Base-by-base conservation (phyloP, 2,797 vertebrate species). In the Rhadinocentrus ornatus region DNA sequence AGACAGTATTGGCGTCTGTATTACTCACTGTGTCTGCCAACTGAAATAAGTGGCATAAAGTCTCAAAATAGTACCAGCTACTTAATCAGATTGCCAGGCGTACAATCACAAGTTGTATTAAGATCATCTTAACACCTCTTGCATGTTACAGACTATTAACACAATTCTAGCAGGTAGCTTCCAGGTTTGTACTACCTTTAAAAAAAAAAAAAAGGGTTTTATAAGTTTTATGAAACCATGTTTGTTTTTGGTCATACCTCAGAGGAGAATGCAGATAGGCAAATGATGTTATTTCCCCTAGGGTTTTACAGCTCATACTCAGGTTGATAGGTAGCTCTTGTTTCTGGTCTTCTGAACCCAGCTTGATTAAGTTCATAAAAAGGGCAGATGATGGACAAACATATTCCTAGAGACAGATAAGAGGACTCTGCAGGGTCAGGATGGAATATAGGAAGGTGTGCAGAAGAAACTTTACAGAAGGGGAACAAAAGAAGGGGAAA, bases 331-430 rank as follows among this genome's bases (percentile, higher is more conserved):
- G 73, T 83, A 75, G 71, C 73, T 85, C 66, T 83, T 88, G 87
- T 76, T 88, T 89, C 83, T 77, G 66, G 67, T 69, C 64, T 57
- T 77, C 75, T 75, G 75, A 64, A 66, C 66, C 57, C 66, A 52
- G 53, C 71, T 73, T 77, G 78, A 75, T 78, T 73, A 74, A 27
- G 68, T 48, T 39, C 84, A 72, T 8, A 68, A 15, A 54, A 53
- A 54, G 6, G 72, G 69, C 61, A 73, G 82, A 86, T 71, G 59
- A 61, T 56, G 52, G 27, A 70, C 55, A 73, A 82, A 80, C 66
- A 85, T 77, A 88, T 80, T 77, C 32, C 46, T 55, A 59, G 62
- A 59, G 76, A 78, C 71, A 56, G 84, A 88, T 83, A 80, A 80
- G 58, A 66, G 37, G 77, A 72, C 59, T 65, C 70, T 71, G 75